phyloP scores from a whole-genome alignment of 1,140 invertebrate genomes.

The Coenobita brevimanus region DNA sequence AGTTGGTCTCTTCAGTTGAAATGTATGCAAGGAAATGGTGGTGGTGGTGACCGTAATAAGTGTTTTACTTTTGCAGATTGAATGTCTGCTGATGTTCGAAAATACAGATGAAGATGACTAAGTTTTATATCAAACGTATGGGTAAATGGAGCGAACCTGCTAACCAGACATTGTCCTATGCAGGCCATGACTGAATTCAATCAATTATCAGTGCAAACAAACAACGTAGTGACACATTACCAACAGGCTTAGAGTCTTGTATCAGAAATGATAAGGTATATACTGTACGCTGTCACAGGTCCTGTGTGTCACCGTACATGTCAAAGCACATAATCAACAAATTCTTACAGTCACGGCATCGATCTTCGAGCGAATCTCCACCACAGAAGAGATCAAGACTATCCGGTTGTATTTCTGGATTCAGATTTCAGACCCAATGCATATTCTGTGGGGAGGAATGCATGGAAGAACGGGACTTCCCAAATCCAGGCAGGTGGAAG shows the following conservation, averaged over 20 bases:
- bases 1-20: not conserved
- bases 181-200: not conserved
- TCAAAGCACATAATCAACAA: constrained; percentile 16
- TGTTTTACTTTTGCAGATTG: not conserved
- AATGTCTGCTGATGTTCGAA: not conserved
- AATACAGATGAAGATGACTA: not conserved
- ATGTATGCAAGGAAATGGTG: not conserved
- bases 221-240: constrained; percentile 3
- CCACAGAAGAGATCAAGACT: not conserved
- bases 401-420: not conserved
- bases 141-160: not conserved
- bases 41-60: not conserved
- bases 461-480: too few species aligned
- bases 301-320: constrained; percentile 23
- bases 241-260: constrained; percentile 15
- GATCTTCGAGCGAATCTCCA: not conserved
- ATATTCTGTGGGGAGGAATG: constrained; percentile 32
- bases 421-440: constrained; percentile 4
- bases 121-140: too few species aligned
- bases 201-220: not conserved
- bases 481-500: too few species aligned
- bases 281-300: not conserved
- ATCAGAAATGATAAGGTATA: constrained; percentile 5
- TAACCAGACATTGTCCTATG: not conserved
- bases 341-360: not conserved